These are phyloP conservation scores for Mormyrops boulengeri DNA, from an alignment of 2,797 vertebrate species.

Conservation along the genomic window DNA sequence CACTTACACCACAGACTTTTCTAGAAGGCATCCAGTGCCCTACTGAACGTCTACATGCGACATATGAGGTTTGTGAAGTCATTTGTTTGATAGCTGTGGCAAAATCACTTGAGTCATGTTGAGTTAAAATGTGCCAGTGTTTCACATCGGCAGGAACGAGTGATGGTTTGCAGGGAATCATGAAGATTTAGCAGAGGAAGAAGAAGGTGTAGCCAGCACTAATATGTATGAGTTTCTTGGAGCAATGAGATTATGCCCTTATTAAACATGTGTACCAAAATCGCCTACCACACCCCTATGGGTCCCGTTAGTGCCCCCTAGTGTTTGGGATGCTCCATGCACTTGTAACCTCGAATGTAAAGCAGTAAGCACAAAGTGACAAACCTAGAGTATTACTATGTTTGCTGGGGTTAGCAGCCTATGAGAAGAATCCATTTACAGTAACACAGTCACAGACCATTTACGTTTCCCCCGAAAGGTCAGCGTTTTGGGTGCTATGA, in stretches of 20 bases:
- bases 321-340: not conserved
- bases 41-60: not conserved
- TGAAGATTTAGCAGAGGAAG: not conserved
- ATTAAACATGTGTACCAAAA: not conserved
- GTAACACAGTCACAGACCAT: not conserved
- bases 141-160: not conserved
- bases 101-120: not conserved
- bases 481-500: not conserved
- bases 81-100: not conserved
- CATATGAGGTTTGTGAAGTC: not conserved
- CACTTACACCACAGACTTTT: not conserved
- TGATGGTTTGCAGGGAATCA: not conserved
- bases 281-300: not conserved
- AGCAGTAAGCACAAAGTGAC: not conserved
- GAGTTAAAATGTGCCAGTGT: not conserved
- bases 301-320: not conserved
- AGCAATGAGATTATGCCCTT: not conserved
- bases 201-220: not conserved
- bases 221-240: not conserved
- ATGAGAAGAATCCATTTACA: constrained; percentile 1
- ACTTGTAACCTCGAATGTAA: not conserved
- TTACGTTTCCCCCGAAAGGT: not conserved
- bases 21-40: not conserved
- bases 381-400: not conserved
- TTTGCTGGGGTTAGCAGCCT: not conserved